These are phyloP conservation scores for Eilema sororculum DNA, from an alignment of 2,888 invertebrate genomes.

Conservation along the genomic window DNA sequence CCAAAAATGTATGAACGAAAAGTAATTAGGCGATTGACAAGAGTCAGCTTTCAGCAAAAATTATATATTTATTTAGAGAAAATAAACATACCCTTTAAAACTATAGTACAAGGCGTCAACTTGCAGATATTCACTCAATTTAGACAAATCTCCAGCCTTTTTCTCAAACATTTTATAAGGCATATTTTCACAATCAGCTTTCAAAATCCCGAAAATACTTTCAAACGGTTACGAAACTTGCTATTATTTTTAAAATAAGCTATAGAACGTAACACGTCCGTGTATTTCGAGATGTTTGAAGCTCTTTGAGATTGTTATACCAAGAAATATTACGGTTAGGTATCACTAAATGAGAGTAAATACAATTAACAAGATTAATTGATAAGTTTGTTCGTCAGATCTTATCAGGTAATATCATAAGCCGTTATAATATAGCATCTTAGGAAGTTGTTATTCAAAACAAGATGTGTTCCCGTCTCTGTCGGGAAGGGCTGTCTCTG, in stretches of 20 bases:
- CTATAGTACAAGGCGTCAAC: constrained; percentile 26
- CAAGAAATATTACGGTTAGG: neutral
- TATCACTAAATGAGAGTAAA: constrained; percentile 9
- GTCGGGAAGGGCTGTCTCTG: too few relatives aligned
- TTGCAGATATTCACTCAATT: constrained; percentile 37
- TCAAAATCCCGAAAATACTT: neutral
- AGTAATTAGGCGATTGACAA: too few relatives aligned
- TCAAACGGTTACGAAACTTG: neutral
- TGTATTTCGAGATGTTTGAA: neutral
- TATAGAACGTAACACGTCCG: neutral
- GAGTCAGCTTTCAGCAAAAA: too few relatives aligned
- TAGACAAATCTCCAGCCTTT: constrained; percentile 34
- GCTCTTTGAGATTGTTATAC: neutral
- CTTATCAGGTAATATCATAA: constrained; percentile 11
- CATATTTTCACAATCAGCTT: constrained; percentile 22
- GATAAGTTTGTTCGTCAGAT: constrained; percentile 15
- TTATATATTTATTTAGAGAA: neutral
- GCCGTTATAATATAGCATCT: neutral
- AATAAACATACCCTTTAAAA: constrained; percentile 24
- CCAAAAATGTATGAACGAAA: too few relatives aligned
- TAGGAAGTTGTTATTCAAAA: neutral
- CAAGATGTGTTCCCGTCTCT: too few relatives aligned
- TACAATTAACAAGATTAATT: constrained; percentile 21
- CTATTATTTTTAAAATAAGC: neutral
- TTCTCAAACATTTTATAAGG: constrained; percentile 40